phyloP scores from a whole-genome alignment of 2,113 vertebrate species.

The Proterorhinus semilunaris region DNA sequence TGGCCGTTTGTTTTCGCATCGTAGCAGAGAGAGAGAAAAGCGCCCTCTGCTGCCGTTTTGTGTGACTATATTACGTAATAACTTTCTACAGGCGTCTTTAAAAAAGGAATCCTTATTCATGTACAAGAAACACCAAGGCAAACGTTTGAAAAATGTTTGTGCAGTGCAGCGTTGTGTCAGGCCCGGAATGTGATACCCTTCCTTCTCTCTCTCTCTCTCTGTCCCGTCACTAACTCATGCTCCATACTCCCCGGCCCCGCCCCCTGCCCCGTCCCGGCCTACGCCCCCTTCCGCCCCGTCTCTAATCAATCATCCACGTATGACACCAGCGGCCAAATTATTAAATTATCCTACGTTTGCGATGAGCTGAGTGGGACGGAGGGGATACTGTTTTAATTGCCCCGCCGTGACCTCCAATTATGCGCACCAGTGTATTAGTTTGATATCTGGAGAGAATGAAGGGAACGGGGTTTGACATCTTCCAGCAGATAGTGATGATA shows the following conservation, averaged over 20 bases:
- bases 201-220: constrained; percentile 33
- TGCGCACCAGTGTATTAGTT: constrained; percentile 66
- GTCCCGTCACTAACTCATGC: constrained; percentile 63
- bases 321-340: constrained; percentile 68
- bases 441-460: constrained; percentile 65
- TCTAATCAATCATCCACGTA: constrained; percentile 73
- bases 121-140: too few relatives aligned
- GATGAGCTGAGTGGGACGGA: constrained; percentile 56
- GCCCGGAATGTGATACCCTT: constrained; percentile 55
- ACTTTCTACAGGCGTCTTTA: too few relatives aligned
- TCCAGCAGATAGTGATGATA: constrained; percentile 56
- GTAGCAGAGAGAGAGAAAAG: too few relatives aligned
- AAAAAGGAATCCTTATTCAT: too few relatives aligned
- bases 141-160: too few relatives aligned
- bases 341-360: constrained; percentile 69
- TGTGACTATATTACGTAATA: too few relatives aligned
- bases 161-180: too few relatives aligned
- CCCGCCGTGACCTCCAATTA: constrained; percentile 69
- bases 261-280: constrained; percentile 48
- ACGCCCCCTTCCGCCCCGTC: constrained; percentile 52
- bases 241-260: constrained; percentile 30
- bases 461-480: constrained; percentile 65
- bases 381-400: constrained; percentile 67
- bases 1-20: too few relatives aligned
- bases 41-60: too few relatives aligned